Evolutionary conservation across 2,797 vertebrate species (phyloP).

Genomic region (Hippopotamyrus pictus): DNA sequence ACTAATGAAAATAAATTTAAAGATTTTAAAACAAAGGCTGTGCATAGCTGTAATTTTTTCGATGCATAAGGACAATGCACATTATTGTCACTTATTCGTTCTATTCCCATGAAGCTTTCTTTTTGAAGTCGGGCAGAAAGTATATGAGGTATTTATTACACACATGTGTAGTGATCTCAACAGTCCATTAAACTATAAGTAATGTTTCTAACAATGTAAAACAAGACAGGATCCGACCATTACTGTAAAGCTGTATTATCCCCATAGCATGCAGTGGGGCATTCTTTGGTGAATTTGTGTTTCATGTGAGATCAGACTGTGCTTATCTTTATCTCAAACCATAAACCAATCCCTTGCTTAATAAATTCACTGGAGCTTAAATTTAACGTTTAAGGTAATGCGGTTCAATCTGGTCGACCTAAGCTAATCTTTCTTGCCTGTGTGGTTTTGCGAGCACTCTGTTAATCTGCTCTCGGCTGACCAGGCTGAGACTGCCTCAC

Average conservation of each 20-base stretch:
- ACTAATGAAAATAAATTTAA: background rate
- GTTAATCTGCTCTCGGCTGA: conserved; percentile 84
- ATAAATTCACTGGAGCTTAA: conserved; percentile 88
- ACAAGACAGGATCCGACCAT: conserved; percentile 77
- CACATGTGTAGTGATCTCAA: background rate
- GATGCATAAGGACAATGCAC: background rate
- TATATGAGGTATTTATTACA: background rate
- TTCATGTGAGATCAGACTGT: conserved; percentile 84
- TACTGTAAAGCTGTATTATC: conserved; percentile 70
- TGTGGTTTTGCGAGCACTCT: conserved; percentile 53
- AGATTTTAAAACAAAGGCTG: background rate
- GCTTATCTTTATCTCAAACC: conserved; percentile 80
- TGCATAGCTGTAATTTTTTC: background rate
- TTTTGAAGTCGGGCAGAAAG: background rate
- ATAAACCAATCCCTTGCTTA: conserved; percentile 90
- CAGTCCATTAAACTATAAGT: background rate
- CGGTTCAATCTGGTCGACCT: conserved; percentile 87
- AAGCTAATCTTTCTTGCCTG: conserved; percentile 66
- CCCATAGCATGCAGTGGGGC: conserved; percentile 72
- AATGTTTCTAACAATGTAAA: conserved; percentile 57
- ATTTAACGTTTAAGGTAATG: conserved; percentile 74
- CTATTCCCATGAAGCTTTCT: background rate
- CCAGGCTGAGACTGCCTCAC: conserved; percentile 76
- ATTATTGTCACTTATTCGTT: background rate
- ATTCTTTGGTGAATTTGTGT: conserved; percentile 97